Evolutionary conservation across 2,888 invertebrate genomes (phyloP), one percentile per base, ranked within the genome.

Genomic region (Galerucella calmariensis): DNA sequence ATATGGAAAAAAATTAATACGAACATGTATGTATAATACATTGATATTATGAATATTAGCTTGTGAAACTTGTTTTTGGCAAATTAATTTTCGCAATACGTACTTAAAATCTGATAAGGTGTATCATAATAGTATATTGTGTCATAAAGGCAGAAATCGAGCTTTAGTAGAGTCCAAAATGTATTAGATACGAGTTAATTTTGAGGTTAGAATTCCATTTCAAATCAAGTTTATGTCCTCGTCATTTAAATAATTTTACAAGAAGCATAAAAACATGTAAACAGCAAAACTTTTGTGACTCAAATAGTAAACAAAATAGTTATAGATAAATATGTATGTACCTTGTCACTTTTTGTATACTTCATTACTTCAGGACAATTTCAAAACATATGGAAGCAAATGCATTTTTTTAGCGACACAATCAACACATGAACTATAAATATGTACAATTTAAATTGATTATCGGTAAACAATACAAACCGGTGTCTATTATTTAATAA

Each of bases 61-160:
- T 56, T 56, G 20, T 56, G 56, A 16, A 56, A 56, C 10, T 56
- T 56, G 20, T 41, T 41, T 41, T 16, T 56, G 51, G n/a, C n/a
- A 14, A 51, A 51, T 51, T 51, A n/a, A 51, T n/a, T 51, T 51
- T 51, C 16, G 51, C 35, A 59, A 44, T 59, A 44, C 62, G 61
- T 61, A 48, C 48, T n/a, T 48, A n/a, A 61, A 48, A 41, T 41
- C 35, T 41, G 35, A 41, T 41, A 0, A 41, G 8, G 9, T 8
- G 35, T 41, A 41, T 9, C 35, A 27, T 27, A 27, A 27, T 35
- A 5, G 35, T 35, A 35, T 1, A 35, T 6, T 6, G 6, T 6
- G 35, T 35, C 35, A 5, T 5, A 35, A 6, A 6, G 35, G 35
- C 35, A 35, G 35, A 35, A 35, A 35, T 3, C 4, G 27, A 27